These are phyloP conservation scores for Spodoptera littoralis DNA, from an alignment of 2,888 invertebrate species.

Conservation along the genomic window DNA sequence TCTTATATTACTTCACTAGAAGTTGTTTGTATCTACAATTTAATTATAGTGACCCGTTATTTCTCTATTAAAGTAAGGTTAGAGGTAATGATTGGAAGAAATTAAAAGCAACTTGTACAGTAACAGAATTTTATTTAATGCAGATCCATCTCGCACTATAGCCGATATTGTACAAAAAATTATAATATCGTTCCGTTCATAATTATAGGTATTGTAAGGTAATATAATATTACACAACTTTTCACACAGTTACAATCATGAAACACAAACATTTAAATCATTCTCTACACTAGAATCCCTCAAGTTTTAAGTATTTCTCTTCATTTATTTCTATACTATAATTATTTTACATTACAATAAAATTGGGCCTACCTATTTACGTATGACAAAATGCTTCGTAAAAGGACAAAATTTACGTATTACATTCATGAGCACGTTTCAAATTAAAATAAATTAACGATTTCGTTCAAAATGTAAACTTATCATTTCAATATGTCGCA, in stretches of 20 bases:
- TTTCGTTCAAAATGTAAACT: slow-evolving; percentile 68
- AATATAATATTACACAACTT: slow-evolving; percentile 85
- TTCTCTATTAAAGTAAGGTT: not conserved
- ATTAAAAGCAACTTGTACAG: slow-evolving; percentile 77
- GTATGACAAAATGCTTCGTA: slow-evolving; percentile 85
- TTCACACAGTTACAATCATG: slow-evolving; percentile 86
- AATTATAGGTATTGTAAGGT: slow-evolving; percentile 78
- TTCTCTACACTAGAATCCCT: slow-evolving; percentile 82
- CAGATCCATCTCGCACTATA: slow-evolving; percentile 86
- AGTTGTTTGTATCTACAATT: too few relatives aligned
- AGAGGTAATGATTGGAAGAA: slow-evolving; percentile 28
- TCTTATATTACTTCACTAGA: too few relatives aligned
- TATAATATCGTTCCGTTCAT: slow-evolving; percentile 81
- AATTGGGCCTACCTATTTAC: slow-evolving; percentile 88
- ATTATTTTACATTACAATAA: slow-evolving; percentile 86
- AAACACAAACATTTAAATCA: slow-evolving; percentile 86
- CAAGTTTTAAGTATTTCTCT: slow-evolving; percentile 84
- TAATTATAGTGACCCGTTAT: too few relatives aligned
- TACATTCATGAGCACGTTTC: slow-evolving; percentile 82
- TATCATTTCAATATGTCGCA: slow-evolving; percentile 69
- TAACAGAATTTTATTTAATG: slow-evolving; percentile 89
- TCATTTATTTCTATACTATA: slow-evolving; percentile 81
- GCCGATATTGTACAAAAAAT: slow-evolving; percentile 89
- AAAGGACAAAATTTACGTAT: slow-evolving; percentile 83
- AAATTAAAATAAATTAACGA: slow-evolving; percentile 80